Percentiles rank a stretch among this genome's conserved stretches.
Evolutionary conservation across 2,888 invertebrate genomes (phyloP).

Genomic region (Leptopilina syphax): DNA sequence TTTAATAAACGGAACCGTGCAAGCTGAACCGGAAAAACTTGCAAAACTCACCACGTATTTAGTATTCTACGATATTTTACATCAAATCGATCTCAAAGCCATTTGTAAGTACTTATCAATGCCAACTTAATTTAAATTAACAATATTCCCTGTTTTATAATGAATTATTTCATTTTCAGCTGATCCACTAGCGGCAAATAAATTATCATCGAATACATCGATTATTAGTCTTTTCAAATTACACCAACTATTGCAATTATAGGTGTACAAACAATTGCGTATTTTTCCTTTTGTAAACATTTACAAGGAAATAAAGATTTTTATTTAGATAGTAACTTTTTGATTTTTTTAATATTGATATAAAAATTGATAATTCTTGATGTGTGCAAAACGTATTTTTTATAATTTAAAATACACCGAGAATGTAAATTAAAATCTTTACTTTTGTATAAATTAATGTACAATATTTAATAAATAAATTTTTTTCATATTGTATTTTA

Average conservation of each 20-base stretch:
- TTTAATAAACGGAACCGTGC: constrained; percentile 76
- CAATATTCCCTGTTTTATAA: not conserved
- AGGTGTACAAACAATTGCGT: not conserved
- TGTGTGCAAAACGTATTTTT: too few relatives aligned
- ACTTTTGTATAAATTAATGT: not conserved
- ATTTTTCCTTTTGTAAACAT: too few relatives aligned
- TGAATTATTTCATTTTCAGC: constrained; percentile 57
- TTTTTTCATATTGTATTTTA: not conserved
- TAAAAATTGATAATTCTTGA: too few relatives aligned
- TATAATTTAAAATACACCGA: not conserved
- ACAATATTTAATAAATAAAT: constrained; percentile 1
- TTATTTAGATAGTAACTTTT: not conserved
- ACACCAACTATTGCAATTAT: constrained; percentile 60
- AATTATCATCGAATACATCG: constrained; percentile 55
- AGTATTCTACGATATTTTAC: constrained; percentile 81
- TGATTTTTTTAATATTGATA: too few relatives aligned
- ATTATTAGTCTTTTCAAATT: constrained; percentile 64
- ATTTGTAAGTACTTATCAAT: constrained; percentile 60
- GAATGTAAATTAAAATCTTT: not conserved
- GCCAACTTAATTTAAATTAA: not conserved
- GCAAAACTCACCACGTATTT: constrained; percentile 79
- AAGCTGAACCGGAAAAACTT: constrained; percentile 73
- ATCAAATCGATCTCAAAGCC: constrained; percentile 68
- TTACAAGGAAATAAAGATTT: too few relatives aligned
- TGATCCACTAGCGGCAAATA: constrained; percentile 57